phyloP scores from a whole-genome alignment of 2,113 vertebrate genomes.

The Collichthys lucidus region DNA sequence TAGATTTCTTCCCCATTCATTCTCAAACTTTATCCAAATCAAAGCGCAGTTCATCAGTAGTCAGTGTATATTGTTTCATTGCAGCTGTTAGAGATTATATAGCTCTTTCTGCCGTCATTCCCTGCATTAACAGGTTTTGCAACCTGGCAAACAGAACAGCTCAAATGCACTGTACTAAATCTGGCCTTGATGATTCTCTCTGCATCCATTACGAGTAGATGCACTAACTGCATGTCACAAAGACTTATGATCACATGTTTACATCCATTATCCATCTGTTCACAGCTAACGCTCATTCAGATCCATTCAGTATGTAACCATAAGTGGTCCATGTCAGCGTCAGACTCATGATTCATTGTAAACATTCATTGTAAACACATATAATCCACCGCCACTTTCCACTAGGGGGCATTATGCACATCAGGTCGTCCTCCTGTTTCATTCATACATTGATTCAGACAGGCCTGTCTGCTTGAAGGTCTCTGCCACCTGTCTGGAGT shows the following conservation, averaged over 20 bases:
- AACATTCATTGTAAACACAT: conserved; percentile 27
- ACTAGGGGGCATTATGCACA: conserved; percentile 42
- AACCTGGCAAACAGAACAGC: conserved; percentile 1
- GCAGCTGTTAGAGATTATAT: not conserved
- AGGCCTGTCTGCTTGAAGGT: conserved; percentile 84
- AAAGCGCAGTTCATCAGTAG: not conserved
- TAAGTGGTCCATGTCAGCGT: not conserved
- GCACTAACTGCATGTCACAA: conserved; percentile 24
- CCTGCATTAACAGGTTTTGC: not conserved
- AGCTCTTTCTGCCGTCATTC: not conserved
- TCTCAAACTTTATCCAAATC: not conserved
- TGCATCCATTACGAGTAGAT: conserved; percentile 2
- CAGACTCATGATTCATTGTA: conserved; percentile 23
- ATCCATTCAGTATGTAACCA: conserved; percentile 9
- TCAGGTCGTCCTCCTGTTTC: conserved; percentile 24
- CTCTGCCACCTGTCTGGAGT: conserved; percentile 83
- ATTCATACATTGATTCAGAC: conserved; percentile 80
- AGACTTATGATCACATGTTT: conserved; percentile 18
- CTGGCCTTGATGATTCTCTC: not conserved
- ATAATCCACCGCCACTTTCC: conserved; percentile 31
- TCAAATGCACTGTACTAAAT: not conserved
- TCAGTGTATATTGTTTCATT: not conserved
- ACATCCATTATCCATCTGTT: conserved; percentile 33
- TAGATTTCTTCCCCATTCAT: not conserved
- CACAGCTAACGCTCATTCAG: not conserved